Conservation (phyloP, 2,113 vertebrate species). For the Lontra canadensis region DNA sequence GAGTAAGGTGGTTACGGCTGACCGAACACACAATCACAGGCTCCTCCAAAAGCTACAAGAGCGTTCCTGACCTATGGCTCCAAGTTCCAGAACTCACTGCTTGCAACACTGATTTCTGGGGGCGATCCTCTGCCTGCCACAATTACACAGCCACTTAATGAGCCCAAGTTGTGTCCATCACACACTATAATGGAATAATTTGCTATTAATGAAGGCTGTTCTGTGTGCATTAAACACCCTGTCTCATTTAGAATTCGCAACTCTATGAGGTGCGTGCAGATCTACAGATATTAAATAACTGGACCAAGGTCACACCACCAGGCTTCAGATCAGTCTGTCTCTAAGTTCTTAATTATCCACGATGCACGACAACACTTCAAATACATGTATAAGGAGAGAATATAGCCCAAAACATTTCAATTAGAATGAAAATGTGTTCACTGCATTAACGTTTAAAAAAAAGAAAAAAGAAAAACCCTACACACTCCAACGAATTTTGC, state of each 20-base stretch:
- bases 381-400: background rate
- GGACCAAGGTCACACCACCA: background rate
- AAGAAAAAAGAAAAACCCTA: slow-evolving; percentile 59
- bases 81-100: background rate
- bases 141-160: background rate
- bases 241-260: background rate
- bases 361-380: background rate
- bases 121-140: background rate
- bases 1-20: background rate
- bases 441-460: slow-evolving; percentile 28
- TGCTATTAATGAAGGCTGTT: background rate
- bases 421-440: slow-evolving; percentile 57
- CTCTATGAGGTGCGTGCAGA: background rate
- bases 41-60: background rate
- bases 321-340: background rate
- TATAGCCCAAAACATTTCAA: slow-evolving; percentile 32
- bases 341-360: background rate
- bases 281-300: background rate
- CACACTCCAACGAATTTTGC: slow-evolving; percentile 66
- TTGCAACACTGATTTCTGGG: background rate
- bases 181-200: background rate
- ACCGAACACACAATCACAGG: background rate
- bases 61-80: background rate
- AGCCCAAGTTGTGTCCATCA: background rate
- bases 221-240: background rate